Conservation (phyloP, 2,888 invertebrate genomes). For the Archaeoteleia sp. region DNA sequence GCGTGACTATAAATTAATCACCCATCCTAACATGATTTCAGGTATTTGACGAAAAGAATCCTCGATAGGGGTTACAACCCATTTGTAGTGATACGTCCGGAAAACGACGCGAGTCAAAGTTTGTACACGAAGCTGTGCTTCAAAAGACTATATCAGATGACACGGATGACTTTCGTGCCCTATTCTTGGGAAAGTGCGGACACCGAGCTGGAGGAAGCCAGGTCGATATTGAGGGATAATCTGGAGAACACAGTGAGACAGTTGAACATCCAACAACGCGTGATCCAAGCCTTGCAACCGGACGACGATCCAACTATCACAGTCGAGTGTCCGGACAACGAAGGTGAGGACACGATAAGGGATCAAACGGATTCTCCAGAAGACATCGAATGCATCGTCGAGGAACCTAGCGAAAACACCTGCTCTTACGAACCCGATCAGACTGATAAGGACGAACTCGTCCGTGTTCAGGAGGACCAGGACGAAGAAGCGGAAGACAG, state of each 20-base stretch:
- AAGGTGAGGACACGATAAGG: constrained; percentile 58
- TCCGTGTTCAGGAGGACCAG: constrained; percentile 10
- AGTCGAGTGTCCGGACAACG: constrained; percentile 54
- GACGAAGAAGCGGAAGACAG: constrained; percentile 48
- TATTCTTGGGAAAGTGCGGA: constrained; percentile 67
- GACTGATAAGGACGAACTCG: neutral
- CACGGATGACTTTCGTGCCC: constrained; percentile 83
- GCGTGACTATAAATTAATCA: no score
- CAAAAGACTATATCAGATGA: constrained; percentile 86
- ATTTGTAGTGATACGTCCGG: constrained; percentile 90
- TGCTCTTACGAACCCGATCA: constrained; percentile 2
- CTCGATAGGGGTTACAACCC: constrained; percentile 86
- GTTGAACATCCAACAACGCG: constrained; percentile 61
- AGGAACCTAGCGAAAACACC: constrained; percentile 47
- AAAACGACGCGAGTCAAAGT: constrained; percentile 90
- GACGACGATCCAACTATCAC: constrained; percentile 53
- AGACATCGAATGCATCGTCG: constrained; percentile 47
- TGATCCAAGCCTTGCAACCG: constrained; percentile 59
- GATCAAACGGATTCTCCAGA: constrained; percentile 52
- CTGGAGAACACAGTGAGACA: constrained; percentile 65
- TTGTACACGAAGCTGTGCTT: constrained; percentile 90
- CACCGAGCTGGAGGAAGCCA: constrained; percentile 56
- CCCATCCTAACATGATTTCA: no score
- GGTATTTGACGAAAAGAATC: constrained; percentile 77
- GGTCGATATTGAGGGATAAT: constrained; percentile 60